A percentile compares a stretch with the other conserved stretches of the same genome.
Conservation (phyloP, 2,113 vertebrate genomes). For the Climacteris rufus region DNA sequence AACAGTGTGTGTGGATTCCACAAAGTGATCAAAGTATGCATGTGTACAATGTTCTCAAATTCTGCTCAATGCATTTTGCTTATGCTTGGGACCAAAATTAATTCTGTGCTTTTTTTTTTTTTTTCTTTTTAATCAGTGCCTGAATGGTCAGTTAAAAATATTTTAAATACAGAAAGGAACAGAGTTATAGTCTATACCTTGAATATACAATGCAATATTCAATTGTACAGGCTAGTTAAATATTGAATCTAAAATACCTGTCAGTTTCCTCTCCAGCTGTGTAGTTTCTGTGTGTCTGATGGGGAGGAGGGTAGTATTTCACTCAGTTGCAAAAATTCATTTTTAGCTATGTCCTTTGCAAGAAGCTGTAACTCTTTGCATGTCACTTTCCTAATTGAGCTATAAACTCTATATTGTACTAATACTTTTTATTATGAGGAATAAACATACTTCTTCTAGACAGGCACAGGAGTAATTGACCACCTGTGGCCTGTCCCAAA, state of each 20-base stretch:
- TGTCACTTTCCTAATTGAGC: conserved; percentile 19
- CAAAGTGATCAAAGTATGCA: background rate
- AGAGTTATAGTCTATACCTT: background rate
- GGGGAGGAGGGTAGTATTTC: background rate
- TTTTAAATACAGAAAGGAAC: background rate
- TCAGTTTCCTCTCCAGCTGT: background rate
- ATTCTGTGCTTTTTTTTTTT: background rate
- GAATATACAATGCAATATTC: background rate
- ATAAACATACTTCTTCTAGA: conserved; percentile 28
- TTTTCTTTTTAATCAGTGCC: background rate
- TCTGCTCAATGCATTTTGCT: background rate
- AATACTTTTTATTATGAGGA: conserved; percentile 33
- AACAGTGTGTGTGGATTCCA: background rate
- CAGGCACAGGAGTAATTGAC: conserved; percentile 18
- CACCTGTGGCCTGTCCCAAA: conserved; percentile 13
- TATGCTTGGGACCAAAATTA: background rate
- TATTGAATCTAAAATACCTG: background rate
- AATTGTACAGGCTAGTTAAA: background rate
- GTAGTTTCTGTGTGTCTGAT: background rate
- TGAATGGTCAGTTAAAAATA: background rate
- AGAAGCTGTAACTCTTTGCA: conserved; percentile 8
- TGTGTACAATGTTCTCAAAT: background rate
- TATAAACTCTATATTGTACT: conserved; percentile 5
- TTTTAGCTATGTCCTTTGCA: background rate
- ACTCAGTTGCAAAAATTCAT: background rate